These are phyloP conservation scores for Lampropteryx suffumata DNA, from an alignment of 2,888 invertebrate genomes.

Conservation along the genomic window DNA sequence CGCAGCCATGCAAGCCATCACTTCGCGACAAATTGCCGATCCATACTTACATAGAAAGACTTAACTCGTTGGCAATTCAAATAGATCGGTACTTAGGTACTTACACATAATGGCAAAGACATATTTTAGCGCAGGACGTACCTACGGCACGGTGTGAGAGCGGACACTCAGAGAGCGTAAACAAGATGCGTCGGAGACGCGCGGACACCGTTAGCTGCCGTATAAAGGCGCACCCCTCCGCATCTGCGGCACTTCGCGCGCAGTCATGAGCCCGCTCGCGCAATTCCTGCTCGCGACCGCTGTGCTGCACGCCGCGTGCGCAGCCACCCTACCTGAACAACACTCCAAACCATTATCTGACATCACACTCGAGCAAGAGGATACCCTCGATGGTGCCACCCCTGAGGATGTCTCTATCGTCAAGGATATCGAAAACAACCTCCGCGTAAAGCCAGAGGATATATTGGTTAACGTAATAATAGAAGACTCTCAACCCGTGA, in stretches of 20 bases:
- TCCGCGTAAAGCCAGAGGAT: slow-evolving; percentile 39
- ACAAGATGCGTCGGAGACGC: slow-evolving; percentile 43
- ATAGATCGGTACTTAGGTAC: slow-evolving; percentile 7
- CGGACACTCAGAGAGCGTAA: slow-evolving; percentile 52
- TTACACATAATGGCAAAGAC: slow-evolving; percentile 70
- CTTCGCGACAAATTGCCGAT: too few species aligned
- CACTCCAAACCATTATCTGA: slow-evolving; percentile 34
- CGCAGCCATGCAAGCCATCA: slow-evolving; percentile 7
- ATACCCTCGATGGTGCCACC: slow-evolving; percentile 27
- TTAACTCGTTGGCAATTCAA: slow-evolving; percentile 47
- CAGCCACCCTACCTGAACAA: slow-evolving; percentile 44
- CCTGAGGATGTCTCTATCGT: slow-evolving; percentile 10
- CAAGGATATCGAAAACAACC: slow-evolving; percentile 44
- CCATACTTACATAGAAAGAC: slow-evolving; percentile 37
- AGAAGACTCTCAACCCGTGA: slow-evolving; percentile 43
- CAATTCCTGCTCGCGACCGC: slow-evolving; percentile 53
- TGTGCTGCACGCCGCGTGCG: slow-evolving; percentile 57
- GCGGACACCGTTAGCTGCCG: slow-evolving; percentile 65
- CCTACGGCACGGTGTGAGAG: slow-evolving; percentile 13
- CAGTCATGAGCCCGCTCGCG: slow-evolving; percentile 69
- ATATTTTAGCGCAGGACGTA: slow-evolving; percentile 51
- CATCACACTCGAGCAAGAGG: slow-evolving; percentile 35
- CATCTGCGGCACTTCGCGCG: slow-evolving; percentile 38
- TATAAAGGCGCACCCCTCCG: slow-evolving; percentile 59
- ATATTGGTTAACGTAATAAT: slow-evolving; percentile 66